Conservation (phyloP, 1,140 invertebrate genomes). For the Temnothorax nylanderi region DNA sequence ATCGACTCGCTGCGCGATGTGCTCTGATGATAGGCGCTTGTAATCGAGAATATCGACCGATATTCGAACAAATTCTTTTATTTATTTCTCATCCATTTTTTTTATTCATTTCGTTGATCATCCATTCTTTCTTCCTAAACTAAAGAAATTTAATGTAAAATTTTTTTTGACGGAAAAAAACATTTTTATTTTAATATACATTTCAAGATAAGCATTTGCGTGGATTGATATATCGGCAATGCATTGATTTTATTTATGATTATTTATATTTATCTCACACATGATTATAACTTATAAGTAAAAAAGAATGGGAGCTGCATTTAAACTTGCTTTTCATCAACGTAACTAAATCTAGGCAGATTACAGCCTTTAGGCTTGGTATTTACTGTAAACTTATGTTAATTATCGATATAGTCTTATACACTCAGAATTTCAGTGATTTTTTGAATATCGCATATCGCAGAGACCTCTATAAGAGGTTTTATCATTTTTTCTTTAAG, state of each 20-base stretch:
- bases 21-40: not conserved
- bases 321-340: not conserved
- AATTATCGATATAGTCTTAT: constrained; percentile 16
- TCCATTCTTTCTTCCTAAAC: not conserved
- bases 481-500: not conserved
- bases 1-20: constrained; percentile 32
- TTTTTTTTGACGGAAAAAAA: not conserved
- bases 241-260: not conserved
- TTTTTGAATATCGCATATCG: not conserved
- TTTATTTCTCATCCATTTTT: not conserved
- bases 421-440: not conserved
- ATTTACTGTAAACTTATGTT: not conserved
- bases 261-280: constrained; percentile 3
- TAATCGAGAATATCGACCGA: constrained; percentile 8
- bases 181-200: not conserved
- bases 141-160: not conserved
- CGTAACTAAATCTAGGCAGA: not conserved
- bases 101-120: not conserved
- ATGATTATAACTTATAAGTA: not conserved
- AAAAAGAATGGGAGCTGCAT: not conserved
- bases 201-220: not conserved
- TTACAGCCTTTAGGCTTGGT: not conserved
- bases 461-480: not conserved
- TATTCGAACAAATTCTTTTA: not conserved
- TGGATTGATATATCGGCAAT: not conserved